phyloP scores from a whole-genome alignment of 2,797 vertebrate genomes.

The Tapirus indicus region DNA sequence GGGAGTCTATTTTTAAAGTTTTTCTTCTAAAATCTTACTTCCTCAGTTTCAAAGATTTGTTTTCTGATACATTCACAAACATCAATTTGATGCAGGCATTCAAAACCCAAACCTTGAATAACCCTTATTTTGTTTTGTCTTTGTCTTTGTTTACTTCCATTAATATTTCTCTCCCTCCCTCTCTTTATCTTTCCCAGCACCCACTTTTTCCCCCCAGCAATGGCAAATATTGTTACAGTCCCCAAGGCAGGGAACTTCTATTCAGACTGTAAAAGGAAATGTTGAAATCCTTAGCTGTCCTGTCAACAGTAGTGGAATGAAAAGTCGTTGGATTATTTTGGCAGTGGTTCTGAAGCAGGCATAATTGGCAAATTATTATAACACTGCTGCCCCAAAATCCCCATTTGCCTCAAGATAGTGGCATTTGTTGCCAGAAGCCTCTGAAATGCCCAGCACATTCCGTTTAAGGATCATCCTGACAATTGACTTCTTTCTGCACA shows the following conservation, averaged over 20 bases:
- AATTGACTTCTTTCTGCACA: constrained; percentile 78
- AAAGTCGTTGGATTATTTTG: constrained; percentile 82
- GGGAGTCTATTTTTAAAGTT: neutral
- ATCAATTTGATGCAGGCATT: constrained; percentile 52
- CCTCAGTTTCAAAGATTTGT: constrained; percentile 26
- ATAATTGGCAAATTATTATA: constrained; percentile 83
- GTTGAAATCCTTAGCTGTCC: constrained; percentile 81
- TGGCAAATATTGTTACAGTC: constrained; percentile 75
- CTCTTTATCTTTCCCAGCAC: neutral
- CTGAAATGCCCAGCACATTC: constrained; percentile 80
- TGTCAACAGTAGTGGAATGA: constrained; percentile 86
- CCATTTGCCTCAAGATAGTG: constrained; percentile 79
- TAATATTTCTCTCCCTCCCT: constrained; percentile 27
- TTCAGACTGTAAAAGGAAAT: constrained; percentile 83
- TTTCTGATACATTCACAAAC: neutral
- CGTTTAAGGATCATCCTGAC: constrained; percentile 80
- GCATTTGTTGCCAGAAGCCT: constrained; percentile 84
- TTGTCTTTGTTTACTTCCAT: constrained; percentile 58
- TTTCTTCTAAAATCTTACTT: neutral
- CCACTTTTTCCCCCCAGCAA: neutral
- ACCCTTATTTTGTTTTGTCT: constrained; percentile 41
- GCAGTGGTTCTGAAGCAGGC: constrained; percentile 82
- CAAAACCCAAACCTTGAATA: constrained; percentile 60
- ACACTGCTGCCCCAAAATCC: constrained; percentile 67
- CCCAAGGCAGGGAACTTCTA: constrained; percentile 84